Evolutionary conservation across 2,113 vertebrate species (phyloP).

Genomic region (Psilopogon haemacephalus): DNA sequence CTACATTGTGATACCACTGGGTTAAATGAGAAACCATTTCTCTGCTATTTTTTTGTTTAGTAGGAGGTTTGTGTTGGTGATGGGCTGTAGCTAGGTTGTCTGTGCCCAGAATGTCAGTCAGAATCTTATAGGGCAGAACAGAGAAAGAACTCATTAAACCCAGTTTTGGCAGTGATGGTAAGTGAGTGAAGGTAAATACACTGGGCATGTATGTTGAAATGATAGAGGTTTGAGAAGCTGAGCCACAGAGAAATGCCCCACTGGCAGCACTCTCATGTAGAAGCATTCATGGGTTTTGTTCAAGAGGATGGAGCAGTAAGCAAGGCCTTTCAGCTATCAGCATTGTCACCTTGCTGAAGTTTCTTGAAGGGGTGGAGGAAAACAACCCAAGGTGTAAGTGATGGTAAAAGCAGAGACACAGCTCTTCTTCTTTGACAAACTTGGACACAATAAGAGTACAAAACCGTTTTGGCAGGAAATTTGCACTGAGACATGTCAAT

Average conservation of each 20-base stretch:
- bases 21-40: background rate
- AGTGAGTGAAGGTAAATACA: background rate
- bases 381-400: background rate
- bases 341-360: background rate
- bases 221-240: background rate
- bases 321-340: background rate
- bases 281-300: background rate
- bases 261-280: background rate
- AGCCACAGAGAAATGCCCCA: background rate
- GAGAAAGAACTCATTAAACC: background rate
- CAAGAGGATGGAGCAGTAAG: background rate
- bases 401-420: background rate
- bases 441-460: too few species aligned
- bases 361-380: background rate
- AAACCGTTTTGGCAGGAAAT: background rate
- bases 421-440: background rate
- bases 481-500: background rate
- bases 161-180: background rate
- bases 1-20: background rate
- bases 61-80: background rate
- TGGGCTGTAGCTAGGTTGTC: background rate
- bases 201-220: background rate
- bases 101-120: background rate
- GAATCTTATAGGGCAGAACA: background rate
- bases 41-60: background rate